Percentiles rank a stretch among this genome's conserved stretches.
These are phyloP conservation scores for Hyaena hyaena DNA, from an alignment of 2,113 vertebrate species.

Conservation along the genomic window DNA sequence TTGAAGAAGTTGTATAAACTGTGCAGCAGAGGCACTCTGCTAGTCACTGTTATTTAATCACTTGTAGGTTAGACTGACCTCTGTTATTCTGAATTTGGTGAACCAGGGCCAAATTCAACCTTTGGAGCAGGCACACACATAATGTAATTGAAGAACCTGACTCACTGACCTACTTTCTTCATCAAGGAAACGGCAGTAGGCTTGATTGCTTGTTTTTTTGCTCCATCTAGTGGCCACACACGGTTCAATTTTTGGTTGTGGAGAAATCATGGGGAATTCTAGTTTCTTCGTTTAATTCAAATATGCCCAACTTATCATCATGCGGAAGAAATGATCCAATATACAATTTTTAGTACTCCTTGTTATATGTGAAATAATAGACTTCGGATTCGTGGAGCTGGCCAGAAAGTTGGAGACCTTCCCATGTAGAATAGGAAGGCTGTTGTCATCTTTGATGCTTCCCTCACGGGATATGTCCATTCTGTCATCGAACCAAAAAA, in stretches of 20 bases:
- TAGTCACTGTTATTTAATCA: conserved; percentile 6
- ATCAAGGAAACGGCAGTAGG: not conserved
- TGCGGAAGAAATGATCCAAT: not conserved
- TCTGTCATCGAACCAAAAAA: not conserved
- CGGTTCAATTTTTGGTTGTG: not conserved
- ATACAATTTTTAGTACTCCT: not conserved
- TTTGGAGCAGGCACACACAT: not conserved
- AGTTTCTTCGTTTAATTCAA: conserved; percentile 19
- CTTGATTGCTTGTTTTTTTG: not conserved
- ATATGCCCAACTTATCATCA: not conserved
- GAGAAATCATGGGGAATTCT: not conserved
- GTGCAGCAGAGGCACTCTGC: not conserved
- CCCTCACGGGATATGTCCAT: not conserved
- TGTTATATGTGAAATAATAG: not conserved
- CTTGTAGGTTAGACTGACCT: not conserved
- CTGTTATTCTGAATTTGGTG: not conserved
- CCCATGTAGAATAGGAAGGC: not conserved
- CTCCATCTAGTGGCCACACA: conserved; percentile 73
- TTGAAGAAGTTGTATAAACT: not conserved
- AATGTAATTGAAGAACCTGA: not conserved
- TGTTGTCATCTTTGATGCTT: not conserved
- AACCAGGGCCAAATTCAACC: not conserved
- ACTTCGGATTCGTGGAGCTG: not conserved
- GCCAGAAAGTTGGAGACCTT: not conserved
- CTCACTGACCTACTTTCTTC: conserved; percentile 53